Percentiles rank a stretch among this genome's conserved stretches.
Conservation (phyloP, 2,888 invertebrate genomes). For the Pasiphila rectangulata region DNA sequence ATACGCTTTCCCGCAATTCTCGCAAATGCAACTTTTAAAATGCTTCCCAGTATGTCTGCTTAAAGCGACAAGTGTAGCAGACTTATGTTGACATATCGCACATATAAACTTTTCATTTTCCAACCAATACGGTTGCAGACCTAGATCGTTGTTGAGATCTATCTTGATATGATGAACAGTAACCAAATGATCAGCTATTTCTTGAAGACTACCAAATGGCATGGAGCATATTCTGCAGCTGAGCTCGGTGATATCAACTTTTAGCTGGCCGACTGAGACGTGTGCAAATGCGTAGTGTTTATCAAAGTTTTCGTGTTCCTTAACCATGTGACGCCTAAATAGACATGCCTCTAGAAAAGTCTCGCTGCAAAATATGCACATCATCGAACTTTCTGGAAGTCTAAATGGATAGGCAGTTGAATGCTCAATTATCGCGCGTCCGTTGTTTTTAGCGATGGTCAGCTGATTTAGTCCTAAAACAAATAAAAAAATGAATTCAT, state of each 20-base stretch:
- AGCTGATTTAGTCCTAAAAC: slow-evolving; percentile 63
- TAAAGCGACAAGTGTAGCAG: slow-evolving; percentile 47
- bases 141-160: slow-evolving; percentile 45
- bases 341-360: slow-evolving; percentile 41
- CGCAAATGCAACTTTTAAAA: slow-evolving; percentile 55
- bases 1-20: slow-evolving; percentile 59
- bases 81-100: slow-evolving; percentile 46
- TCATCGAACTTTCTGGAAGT: slow-evolving; percentile 52
- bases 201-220: slow-evolving; percentile 38
- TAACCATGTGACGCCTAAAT: slow-evolving; percentile 44
- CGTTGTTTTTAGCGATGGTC: slow-evolving; percentile 58
- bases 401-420: slow-evolving; percentile 62
- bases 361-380: slow-evolving; percentile 61
- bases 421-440: slow-evolving; percentile 55
- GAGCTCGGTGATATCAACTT: slow-evolving; percentile 54
- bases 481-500: slow-evolving; percentile 46
- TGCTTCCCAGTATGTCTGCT: slow-evolving; percentile 57
- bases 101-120: slow-evolving; percentile 41
- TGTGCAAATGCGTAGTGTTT: slow-evolving; percentile 39
- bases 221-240: slow-evolving; percentile 50
- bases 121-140: slow-evolving; percentile 56
- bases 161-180: slow-evolving; percentile 42
- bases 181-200: slow-evolving; percentile 47
- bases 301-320: slow-evolving; percentile 33
- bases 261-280: slow-evolving; percentile 35